phyloP scores from a whole-genome alignment of 2,797 vertebrate species.

The Coreius guichenoti region DNA sequence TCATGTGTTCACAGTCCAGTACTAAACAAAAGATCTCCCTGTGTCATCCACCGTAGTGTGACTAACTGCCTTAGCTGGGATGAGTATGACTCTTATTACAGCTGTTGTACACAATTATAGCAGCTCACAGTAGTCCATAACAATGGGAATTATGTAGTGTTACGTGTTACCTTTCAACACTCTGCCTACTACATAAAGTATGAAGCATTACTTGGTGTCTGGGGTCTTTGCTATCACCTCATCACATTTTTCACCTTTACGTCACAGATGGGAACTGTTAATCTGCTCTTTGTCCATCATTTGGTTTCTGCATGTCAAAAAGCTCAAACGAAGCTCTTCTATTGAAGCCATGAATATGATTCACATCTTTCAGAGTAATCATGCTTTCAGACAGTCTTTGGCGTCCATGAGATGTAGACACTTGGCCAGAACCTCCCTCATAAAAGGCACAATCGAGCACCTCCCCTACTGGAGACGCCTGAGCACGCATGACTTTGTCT shows the following conservation, averaged over 20 bases:
- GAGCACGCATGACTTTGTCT: constrained; percentile 17
- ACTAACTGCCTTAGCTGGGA: constrained; percentile 8
- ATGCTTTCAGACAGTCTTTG: constrained; percentile 26
- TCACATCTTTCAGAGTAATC: neutral
- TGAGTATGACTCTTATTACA: constrained; percentile 17
- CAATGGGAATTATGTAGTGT: constrained; percentile 15
- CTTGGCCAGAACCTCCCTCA: constrained; percentile 10
- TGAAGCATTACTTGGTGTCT: constrained; percentile 23
- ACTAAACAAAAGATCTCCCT: constrained; percentile 39
- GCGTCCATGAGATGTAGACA: constrained; percentile 18
- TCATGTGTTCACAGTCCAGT: constrained; percentile 28
- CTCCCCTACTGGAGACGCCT: constrained; percentile 14
- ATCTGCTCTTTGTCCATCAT: constrained; percentile 18
- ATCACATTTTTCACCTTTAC: constrained; percentile 6
- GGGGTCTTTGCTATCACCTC: constrained; percentile 27
- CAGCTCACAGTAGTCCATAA: constrained; percentile 5
- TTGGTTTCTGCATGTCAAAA: constrained; percentile 12
- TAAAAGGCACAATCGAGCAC: constrained; percentile 15
- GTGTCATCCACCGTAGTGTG: constrained; percentile 2
- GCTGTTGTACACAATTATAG: constrained; percentile 13
- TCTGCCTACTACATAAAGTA: constrained; percentile 1
- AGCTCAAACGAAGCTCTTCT: constrained; percentile 3
- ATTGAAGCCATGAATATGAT: constrained; percentile 17
- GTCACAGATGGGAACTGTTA: constrained; percentile 35
- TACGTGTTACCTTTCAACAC: constrained; percentile 24